Evolutionary conservation across 2,113 vertebrate species (phyloP).

Genomic region (Nansenia antarctica): DNA sequence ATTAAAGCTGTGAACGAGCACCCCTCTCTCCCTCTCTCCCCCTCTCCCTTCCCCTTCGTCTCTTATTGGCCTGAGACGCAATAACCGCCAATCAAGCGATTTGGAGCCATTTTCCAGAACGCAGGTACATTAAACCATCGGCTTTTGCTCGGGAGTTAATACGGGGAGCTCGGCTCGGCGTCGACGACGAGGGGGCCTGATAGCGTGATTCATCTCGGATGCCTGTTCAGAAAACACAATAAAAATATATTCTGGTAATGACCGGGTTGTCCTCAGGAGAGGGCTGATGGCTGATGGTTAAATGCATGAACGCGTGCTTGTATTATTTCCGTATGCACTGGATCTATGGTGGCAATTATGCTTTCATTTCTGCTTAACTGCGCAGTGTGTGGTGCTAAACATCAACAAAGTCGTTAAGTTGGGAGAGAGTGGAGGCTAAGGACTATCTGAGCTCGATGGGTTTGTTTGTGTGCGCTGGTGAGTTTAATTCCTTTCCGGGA

Average conservation of each 20-base stretch:
- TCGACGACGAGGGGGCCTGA: conserved; percentile 29
- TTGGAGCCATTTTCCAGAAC: conserved; percentile 66
- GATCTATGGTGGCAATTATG: conserved; percentile 72
- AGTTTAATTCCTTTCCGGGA: conserved; percentile 64
- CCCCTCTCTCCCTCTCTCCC: conserved; percentile 67
- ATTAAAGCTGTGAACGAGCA: conserved; percentile 88
- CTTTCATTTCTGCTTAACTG: conserved; percentile 71
- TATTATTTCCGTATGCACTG: conserved; percentile 69
- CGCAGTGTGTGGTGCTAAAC: conserved; percentile 60
- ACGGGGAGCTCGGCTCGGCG: conserved; percentile 50
- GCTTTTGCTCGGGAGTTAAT: conserved; percentile 62
- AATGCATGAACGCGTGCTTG: conserved; percentile 73
- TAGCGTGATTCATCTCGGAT: conserved; percentile 64
- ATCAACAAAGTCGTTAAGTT: conserved; percentile 68
- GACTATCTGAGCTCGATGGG: conserved; percentile 52
- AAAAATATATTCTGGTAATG: conserved; percentile 71
- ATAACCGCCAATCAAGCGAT: conserved; percentile 67
- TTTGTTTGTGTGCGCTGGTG: conserved; percentile 59
- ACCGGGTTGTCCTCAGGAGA: conserved; percentile 61
- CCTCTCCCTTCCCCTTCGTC: conserved; percentile 78
- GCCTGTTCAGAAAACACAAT: conserved; percentile 71
- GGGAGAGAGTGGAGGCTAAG: conserved; percentile 60
- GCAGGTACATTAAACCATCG: conserved; percentile 72
- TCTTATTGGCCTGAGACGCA: conserved; percentile 83
- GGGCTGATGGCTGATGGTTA: conserved; percentile 68